Percentiles rank a stretch among this genome's conserved stretches.
These are phyloP conservation scores for Ammodramus savannarum DNA, from an alignment of 2,113 vertebrate species.

Conservation along the genomic window DNA sequence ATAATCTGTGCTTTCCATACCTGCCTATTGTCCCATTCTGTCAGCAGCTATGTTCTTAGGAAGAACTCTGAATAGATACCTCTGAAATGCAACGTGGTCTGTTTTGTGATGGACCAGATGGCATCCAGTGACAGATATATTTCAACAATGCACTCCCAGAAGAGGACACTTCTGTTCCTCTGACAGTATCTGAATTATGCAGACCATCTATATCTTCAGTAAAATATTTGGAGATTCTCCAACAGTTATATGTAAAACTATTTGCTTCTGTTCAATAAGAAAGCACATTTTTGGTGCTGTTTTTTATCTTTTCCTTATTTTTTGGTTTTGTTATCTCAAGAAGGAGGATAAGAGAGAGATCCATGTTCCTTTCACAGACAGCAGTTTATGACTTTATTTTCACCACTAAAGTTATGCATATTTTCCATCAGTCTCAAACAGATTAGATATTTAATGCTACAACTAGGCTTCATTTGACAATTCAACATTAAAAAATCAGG, in stretches of 20 bases:
- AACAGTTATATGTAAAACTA: not conserved
- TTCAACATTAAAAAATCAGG: not conserved
- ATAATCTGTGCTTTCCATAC: not conserved
- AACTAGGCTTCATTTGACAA: not conserved
- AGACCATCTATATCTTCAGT: not conserved
- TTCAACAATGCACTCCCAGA: not conserved
- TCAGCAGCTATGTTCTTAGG: not conserved
- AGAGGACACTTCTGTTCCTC: not conserved
- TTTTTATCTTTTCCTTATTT: not conserved
- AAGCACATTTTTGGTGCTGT: fast-evolving
- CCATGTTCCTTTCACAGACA: not conserved
- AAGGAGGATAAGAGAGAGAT: not conserved
- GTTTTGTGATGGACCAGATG: not conserved
- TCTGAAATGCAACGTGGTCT: not conserved
- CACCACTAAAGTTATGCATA: not conserved
- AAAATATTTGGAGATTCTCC: not conserved
- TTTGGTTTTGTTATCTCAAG: not conserved
- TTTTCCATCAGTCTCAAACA: not conserved
- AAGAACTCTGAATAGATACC: not conserved
- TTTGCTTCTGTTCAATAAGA: not conserved
- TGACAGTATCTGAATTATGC: not conserved
- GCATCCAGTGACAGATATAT: not conserved
- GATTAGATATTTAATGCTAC: not conserved
- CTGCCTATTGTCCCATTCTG: not conserved
- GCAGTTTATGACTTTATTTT: not conserved